Conservation (phyloP, 2,113 vertebrate species). For the Osmerus eperlanus region DNA sequence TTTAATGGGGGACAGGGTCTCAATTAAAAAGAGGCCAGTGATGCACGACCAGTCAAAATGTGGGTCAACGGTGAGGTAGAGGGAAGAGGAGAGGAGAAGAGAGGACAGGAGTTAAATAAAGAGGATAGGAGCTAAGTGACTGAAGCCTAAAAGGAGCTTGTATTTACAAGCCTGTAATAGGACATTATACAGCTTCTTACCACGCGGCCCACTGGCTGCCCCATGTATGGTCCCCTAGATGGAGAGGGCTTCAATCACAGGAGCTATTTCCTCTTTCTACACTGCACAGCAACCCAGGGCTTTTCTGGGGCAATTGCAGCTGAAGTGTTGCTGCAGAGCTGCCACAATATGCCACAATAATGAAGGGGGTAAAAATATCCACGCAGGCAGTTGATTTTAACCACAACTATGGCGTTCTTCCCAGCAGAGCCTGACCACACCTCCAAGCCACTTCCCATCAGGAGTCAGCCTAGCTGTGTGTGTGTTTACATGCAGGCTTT, state of each 20-base stretch:
- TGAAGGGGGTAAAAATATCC: slow-evolving; percentile 47
- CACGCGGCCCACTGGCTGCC: slow-evolving; percentile 25
- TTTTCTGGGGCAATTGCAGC: slow-evolving; percentile 52
- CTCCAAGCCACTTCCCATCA: slow-evolving; percentile 25
- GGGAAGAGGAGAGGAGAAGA: slow-evolving; percentile 16
- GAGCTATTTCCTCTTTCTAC: slow-evolving; percentile 53
- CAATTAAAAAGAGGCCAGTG: no score
- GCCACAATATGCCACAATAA: slow-evolving; percentile 45
- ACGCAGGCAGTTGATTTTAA: slow-evolving; percentile 29
- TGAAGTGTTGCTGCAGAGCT: slow-evolving; percentile 41
- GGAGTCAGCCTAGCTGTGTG: neutral
- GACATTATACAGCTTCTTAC: slow-evolving; percentile 52
- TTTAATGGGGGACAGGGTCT: no score
- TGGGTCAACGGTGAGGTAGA: neutral
- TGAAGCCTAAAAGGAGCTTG: slow-evolving; percentile 29
- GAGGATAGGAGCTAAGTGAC: slow-evolving; percentile 4
- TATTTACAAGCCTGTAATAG: slow-evolving; percentile 47
- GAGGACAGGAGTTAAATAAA: slow-evolving; percentile 12
- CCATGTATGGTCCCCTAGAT: slow-evolving; percentile 47
- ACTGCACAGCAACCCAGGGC: slow-evolving; percentile 50
- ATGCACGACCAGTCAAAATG: no score
- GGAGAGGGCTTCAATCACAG: slow-evolving; percentile 53
- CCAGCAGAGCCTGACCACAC: slow-evolving; percentile 12
- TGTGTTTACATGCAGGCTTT: slow-evolving; percentile 1
- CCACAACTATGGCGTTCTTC: slow-evolving; percentile 31